phyloP scores from a whole-genome alignment of 1,140 invertebrate species.

The Heliothis subflexa region DNA sequence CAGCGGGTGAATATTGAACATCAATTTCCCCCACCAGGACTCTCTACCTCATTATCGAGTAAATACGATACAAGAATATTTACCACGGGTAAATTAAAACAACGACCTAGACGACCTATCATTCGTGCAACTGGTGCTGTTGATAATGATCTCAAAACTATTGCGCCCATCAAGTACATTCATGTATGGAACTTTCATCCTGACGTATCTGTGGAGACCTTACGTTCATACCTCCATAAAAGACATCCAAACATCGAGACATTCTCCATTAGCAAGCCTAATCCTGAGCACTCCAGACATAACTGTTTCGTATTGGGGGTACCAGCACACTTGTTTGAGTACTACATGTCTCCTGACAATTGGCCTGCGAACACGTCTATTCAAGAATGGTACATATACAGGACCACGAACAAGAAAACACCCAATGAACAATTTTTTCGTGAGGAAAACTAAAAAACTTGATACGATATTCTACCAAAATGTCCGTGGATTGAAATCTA shows the following conservation, averaged over 20 bases:
- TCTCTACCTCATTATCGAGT: neutral
- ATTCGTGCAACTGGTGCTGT: neutral
- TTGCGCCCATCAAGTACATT: neutral
- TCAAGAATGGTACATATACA: neutral
- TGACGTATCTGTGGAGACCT: neutral
- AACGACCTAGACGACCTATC: neutral
- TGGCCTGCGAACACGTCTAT: neutral
- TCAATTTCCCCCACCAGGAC: too few species aligned
- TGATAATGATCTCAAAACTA: neutral
- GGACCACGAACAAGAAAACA: neutral
- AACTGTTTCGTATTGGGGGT: conserved; percentile 8
- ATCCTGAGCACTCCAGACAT: neutral
- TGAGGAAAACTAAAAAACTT: neutral
- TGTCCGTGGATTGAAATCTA: neutral
- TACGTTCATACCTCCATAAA: neutral
- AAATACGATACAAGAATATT: neutral
- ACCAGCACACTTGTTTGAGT: neutral
- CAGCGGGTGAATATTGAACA: too few species aligned
- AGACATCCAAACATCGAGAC: neutral
- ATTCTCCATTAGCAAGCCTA: neutral
- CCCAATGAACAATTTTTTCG: neutral
- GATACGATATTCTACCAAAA: conserved; percentile 7
- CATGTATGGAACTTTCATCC: conserved; percentile 8
- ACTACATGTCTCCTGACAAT: neutral
- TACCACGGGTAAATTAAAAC: neutral